Percentiles rank a stretch among this genome's conserved stretches.
Conservation (phyloP, 2,113 vertebrate genomes). For the Aramus guarauna region DNA sequence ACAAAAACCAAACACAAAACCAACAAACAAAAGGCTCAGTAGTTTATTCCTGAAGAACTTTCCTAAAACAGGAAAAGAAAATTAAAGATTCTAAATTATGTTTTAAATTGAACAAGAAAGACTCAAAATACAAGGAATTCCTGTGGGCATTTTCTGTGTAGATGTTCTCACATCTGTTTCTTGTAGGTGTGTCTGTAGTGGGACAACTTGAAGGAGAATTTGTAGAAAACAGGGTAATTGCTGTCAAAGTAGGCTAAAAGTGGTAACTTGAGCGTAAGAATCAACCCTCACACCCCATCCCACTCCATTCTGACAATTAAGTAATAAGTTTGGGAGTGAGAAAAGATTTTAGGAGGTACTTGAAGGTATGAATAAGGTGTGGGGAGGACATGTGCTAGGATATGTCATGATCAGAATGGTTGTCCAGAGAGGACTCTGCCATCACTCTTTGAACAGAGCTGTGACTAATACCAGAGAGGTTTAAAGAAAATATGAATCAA, state of each 20-base stretch:
- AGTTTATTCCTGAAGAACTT: background rate
- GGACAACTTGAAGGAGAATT: background rate
- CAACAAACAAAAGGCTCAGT: background rate
- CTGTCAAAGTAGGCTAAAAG: background rate
- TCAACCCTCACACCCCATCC: background rate
- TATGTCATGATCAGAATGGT: background rate
- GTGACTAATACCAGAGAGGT: background rate
- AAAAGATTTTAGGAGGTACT: background rate
- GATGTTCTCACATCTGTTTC: background rate
- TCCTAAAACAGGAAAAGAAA: background rate
- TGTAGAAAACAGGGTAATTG: background rate
- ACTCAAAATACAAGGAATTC: background rate
- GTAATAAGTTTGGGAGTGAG: background rate
- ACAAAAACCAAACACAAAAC: background rate
- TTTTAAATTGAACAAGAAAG: background rate
- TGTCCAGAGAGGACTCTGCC: background rate
- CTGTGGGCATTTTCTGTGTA: accelerated
- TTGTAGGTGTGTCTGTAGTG: background rate
- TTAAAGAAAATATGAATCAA: background rate
- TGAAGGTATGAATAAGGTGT: background rate
- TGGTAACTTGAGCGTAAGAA: background rate
- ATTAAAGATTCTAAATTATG: background rate
- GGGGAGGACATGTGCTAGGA: background rate
- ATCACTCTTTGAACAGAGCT: background rate
- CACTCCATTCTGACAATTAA: background rate